phyloP scores from a whole-genome alignment of 2,113 vertebrate species.

The Eublepharis macularius region DNA sequence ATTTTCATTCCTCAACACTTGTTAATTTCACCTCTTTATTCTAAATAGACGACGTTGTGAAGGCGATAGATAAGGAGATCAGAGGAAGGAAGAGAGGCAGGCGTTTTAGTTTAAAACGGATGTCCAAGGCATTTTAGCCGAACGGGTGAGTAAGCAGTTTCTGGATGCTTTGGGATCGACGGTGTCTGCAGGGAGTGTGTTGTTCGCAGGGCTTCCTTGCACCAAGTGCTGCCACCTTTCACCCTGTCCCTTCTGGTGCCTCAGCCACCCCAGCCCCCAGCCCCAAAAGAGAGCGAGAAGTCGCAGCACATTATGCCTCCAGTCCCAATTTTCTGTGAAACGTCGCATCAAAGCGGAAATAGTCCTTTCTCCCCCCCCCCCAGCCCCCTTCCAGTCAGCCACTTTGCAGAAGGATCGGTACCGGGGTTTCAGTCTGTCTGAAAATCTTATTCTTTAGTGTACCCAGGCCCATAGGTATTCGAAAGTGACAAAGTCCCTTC shows the following conservation, averaged over 20 bases:
- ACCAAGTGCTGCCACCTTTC: not conserved
- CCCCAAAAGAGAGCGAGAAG: not conserved
- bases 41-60: not conserved
- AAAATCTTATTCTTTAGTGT: not conserved
- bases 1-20: not conserved
- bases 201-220: not conserved
- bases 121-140: not conserved
- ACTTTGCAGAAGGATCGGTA: not conserved
- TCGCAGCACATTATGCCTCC: not conserved
- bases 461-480: not conserved
- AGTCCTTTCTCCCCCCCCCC: not conserved
- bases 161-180: not conserved
- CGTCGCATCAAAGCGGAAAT: not conserved
- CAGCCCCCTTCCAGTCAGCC: too few species aligned
- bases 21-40: not conserved
- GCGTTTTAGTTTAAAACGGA: not conserved
- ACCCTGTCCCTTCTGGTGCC: too few species aligned
- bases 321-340: not conserved
- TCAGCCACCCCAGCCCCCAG: not conserved
- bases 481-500: not conserved
- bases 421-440: not conserved
- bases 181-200: not conserved
- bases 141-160: not conserved
- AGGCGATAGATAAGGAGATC: not conserved
- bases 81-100: not conserved